phyloP scores from a whole-genome alignment of 2,113 vertebrate genomes.

The Coptodon bakossiorum region DNA sequence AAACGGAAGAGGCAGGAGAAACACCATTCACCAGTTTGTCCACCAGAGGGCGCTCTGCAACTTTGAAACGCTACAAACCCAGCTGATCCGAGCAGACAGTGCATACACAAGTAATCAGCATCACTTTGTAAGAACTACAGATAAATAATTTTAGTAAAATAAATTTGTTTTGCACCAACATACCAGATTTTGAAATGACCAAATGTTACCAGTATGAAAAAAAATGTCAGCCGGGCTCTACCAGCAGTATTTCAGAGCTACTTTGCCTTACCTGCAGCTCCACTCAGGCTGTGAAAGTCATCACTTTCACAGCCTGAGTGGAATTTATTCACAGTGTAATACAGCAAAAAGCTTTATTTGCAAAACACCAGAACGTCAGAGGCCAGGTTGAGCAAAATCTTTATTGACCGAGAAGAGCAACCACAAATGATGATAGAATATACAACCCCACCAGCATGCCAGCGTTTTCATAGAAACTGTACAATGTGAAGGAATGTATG shows the following conservation, averaged over 20 bases:
- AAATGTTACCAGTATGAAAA: not conserved
- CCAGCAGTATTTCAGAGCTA: not conserved
- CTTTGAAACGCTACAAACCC: not conserved
- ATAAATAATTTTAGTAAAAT: not conserved
- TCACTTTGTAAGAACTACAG: not conserved
- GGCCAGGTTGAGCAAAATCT: conserved; percentile 56
- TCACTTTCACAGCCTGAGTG: not conserved
- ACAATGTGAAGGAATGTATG: conserved; percentile 67
- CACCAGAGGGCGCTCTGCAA: not conserved
- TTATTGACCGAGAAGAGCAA: conserved; percentile 65
- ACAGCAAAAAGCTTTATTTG: not conserved
- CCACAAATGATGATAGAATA: conserved; percentile 63
- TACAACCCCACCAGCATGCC: conserved; percentile 67
- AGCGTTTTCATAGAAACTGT: conserved; percentile 64
- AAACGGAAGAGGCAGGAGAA: not conserved
- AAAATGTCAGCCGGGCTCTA: no score
- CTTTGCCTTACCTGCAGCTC: not conserved
- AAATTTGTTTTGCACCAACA: not conserved
- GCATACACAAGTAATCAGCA: not conserved
- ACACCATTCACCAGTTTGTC: not conserved
- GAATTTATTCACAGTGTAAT: not conserved
- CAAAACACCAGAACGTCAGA: not conserved
- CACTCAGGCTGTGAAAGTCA: not conserved
- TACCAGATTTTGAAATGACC: not conserved
- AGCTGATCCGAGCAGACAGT: no score